These are phyloP conservation scores for Pseudanteris insignis DNA, from an alignment of 2,888 invertebrate species.

Conservation along the genomic window DNA sequence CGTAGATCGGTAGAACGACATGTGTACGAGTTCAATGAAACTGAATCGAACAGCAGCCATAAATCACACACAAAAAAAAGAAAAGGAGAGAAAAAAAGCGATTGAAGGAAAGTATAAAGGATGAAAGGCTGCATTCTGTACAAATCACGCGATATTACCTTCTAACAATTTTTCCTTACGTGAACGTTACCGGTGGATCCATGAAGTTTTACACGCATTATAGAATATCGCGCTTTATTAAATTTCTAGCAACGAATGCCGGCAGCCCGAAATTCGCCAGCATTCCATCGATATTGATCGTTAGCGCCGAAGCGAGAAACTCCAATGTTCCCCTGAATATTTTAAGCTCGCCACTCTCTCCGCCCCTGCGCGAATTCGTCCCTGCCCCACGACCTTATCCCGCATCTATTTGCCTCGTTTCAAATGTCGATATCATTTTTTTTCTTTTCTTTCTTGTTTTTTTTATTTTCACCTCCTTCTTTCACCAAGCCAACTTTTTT, in stretches of 20 bases:
- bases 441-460: constrained; percentile 23
- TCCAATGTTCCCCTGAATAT: constrained; percentile 51
- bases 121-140: background rate
- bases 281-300: constrained; percentile 53
- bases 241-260: constrained; percentile 44
- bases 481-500: too few relatives aligned
- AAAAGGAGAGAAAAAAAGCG: too few relatives aligned
- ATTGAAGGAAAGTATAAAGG: too few relatives aligned
- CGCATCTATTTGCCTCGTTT: constrained; percentile 42
- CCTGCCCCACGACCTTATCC: constrained; percentile 25
- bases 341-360: constrained; percentile 43
- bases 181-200: constrained; percentile 33
- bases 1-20: too few relatives aligned
- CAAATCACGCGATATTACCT: constrained; percentile 37
- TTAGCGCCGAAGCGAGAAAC: constrained; percentile 43
- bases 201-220: constrained; percentile 41
- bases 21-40: too few relatives aligned
- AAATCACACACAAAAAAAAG: too few relatives aligned
- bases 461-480: constrained; percentile 45
- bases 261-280: constrained; percentile 48
- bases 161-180: constrained; percentile 32
- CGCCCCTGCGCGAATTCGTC: constrained; percentile 17
- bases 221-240: constrained; percentile 44
- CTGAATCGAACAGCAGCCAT: too few relatives aligned
- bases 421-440: constrained; percentile 44